Conservation (phyloP, 2,888 invertebrate genomes). For the Galerucella nymphaeae region DNA sequence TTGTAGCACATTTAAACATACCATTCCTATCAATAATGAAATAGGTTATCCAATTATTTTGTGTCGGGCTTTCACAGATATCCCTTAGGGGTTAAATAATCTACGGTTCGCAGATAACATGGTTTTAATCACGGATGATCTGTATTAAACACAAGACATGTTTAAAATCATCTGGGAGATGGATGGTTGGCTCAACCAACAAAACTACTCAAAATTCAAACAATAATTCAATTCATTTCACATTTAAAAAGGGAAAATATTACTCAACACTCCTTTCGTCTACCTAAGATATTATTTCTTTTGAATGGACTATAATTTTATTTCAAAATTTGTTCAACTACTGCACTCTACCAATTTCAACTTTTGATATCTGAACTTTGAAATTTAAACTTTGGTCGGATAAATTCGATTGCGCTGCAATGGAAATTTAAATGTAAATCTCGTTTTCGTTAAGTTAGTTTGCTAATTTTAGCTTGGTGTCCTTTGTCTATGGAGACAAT, state of each 20-base stretch:
- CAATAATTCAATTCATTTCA: too few species aligned
- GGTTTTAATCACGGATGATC: neutral
- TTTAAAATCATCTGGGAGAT: neutral
- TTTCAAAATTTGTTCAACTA: slow-evolving; percentile 12
- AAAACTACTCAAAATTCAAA: too few species aligned
- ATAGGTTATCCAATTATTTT: neutral
- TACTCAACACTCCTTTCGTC: too few species aligned
- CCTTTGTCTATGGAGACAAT: slow-evolving; percentile 23
- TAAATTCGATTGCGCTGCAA: slow-evolving; percentile 3
- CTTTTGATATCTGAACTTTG: slow-evolving; percentile 30
- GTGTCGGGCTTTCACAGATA: neutral
- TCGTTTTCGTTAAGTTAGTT: slow-evolving; percentile 23
- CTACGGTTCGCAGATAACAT: neutral
- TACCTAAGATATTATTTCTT: neutral
- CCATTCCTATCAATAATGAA: neutral
- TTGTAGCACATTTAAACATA: neutral
- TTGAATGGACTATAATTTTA: neutral
- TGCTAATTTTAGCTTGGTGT: slow-evolving; percentile 26
- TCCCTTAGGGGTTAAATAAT: neutral
- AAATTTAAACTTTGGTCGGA: slow-evolving; percentile 23
- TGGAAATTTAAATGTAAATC: slow-evolving; percentile 27
- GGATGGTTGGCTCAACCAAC: neutral
- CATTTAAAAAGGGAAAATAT: too few species aligned
- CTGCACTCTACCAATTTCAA: slow-evolving; percentile 1
- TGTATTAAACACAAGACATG: neutral